Conservation (phyloP, 2,797 vertebrate genomes). For the Mormyrus hasselquistii region DNA sequence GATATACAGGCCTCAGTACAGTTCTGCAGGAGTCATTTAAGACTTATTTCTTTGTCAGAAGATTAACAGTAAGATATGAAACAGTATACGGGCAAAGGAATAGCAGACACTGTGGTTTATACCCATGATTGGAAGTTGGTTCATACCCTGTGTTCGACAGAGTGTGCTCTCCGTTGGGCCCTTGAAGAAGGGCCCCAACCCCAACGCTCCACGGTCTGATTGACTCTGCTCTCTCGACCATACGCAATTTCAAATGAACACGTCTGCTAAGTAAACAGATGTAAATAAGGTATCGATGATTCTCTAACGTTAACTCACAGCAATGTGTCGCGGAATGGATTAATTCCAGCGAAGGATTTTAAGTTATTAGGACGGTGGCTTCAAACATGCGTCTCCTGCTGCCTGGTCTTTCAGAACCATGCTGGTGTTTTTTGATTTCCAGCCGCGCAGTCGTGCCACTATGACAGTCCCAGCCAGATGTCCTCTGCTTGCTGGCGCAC, state of each 20-base stretch:
- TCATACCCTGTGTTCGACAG: not conserved
- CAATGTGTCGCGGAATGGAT: not conserved
- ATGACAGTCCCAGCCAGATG: not conserved
- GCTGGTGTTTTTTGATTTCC: not conserved
- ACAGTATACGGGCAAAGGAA: not conserved
- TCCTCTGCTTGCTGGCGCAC: not conserved
- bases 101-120: not conserved
- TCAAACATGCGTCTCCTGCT: not conserved
- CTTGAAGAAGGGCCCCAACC: not conserved
- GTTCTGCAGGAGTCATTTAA: not conserved
- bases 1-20: not conserved
- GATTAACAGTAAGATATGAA: not conserved
- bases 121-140: not conserved
- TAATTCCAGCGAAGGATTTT: not conserved
- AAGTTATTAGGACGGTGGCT: not conserved
- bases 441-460: not conserved
- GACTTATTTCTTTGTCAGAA: not conserved
- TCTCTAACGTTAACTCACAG: not conserved
- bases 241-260: not conserved
- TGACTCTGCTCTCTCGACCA: not conserved
- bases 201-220: not conserved
- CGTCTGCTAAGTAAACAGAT: not conserved
- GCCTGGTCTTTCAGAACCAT: not conserved
- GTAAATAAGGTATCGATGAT: not conserved
- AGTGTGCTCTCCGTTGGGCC: not conserved